These are phyloP conservation scores for Oreochromis spilurus DNA, from an alignment of 2,113 vertebrate species.

Conservation along the genomic window DNA sequence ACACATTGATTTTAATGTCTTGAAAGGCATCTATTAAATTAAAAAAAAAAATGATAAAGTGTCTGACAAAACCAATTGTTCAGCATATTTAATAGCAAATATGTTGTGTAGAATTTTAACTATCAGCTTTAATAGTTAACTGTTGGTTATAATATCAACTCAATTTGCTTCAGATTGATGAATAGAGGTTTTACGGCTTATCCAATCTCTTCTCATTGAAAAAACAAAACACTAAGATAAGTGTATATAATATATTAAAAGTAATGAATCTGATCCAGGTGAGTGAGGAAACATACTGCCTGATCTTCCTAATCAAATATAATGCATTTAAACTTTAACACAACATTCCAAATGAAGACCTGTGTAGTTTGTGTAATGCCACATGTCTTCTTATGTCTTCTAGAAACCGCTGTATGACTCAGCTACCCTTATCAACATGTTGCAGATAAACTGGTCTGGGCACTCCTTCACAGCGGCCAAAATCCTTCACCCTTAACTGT, in stretches of 20 bases:
- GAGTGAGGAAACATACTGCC: background rate
- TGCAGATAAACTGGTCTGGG: conserved; percentile 32
- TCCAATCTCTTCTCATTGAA: background rate
- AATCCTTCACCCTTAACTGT: background rate
- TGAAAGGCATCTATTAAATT: background rate
- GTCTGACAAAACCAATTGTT: background rate
- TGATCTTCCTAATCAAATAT: background rate
- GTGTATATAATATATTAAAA: background rate
- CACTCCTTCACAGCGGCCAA: background rate
- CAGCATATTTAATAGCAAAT: background rate
- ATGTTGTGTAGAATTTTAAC: background rate
- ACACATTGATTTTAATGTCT: background rate
- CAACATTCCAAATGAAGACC: background rate
- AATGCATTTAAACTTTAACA: background rate
- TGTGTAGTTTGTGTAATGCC: background rate
- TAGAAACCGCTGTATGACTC: background rate
- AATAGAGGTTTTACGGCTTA: background rate
- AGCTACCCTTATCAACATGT: conserved; percentile 42
- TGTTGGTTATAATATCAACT: background rate
- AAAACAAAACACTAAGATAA: background rate
- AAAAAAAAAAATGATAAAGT: background rate
- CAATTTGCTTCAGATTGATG: background rate
- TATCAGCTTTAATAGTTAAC: background rate
- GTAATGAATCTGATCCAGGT: background rate
- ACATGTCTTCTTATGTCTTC: background rate